These are phyloP conservation scores for Sarcoramphus papa DNA, from an alignment of 2,797 vertebrate genomes.

Conservation along the genomic window DNA sequence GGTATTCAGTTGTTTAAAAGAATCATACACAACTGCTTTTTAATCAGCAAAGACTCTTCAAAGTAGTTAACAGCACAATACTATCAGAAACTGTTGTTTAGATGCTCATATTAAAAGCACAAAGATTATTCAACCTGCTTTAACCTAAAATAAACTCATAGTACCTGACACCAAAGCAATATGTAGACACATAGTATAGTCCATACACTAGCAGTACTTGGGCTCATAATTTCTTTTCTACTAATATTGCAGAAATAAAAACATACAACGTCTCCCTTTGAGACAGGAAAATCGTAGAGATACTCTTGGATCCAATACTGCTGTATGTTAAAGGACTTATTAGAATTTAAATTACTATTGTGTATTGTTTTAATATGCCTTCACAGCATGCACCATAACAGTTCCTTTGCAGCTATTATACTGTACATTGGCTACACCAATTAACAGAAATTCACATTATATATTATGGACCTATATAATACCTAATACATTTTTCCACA, in stretches of 20 bases:
- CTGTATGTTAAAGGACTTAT: constrained; percentile 47
- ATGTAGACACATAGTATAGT: background rate
- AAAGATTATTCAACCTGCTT: background rate
- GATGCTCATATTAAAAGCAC: background rate
- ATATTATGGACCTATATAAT: constrained; percentile 43
- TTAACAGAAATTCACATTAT: constrained; percentile 58
- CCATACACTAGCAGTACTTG: background rate
- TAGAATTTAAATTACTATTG: constrained; percentile 53
- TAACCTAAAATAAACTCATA: background rate
- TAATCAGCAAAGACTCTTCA: constrained; percentile 13
- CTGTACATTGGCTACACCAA: constrained; percentile 51
- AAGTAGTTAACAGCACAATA: background rate
- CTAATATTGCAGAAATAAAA: constrained; percentile 23
- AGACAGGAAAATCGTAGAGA: background rate
- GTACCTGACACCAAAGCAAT: background rate
- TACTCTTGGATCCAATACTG: background rate
- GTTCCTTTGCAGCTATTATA: constrained; percentile 52
- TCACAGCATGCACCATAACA: constrained; percentile 51
- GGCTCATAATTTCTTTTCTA: background rate
- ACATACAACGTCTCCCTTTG: background rate
- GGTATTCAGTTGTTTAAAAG: background rate
- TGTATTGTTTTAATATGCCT: constrained; percentile 65
- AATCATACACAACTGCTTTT: background rate
- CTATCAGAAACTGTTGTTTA: background rate
- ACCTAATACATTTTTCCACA: constrained; percentile 44